phyloP scores from a whole-genome alignment of 2,113 vertebrate species.

The Corythornis cristatus region DNA sequence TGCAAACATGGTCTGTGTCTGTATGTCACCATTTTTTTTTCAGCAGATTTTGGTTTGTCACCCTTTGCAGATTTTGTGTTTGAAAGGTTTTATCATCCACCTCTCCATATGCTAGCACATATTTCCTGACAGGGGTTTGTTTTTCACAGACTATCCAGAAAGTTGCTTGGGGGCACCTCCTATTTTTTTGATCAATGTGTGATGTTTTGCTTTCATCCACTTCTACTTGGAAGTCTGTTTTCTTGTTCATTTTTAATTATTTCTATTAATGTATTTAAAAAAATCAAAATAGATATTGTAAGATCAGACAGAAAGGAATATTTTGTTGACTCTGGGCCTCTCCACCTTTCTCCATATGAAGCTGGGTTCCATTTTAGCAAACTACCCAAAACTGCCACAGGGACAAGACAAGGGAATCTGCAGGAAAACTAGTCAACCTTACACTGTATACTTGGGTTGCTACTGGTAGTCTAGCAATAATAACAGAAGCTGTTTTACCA shows the following conservation, averaged over 20 bases:
- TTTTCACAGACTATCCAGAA: background rate
- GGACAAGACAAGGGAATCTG: background rate
- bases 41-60: background rate
- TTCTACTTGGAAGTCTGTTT: background rate
- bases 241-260: background rate
- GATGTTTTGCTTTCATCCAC: background rate
- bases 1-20: background rate
- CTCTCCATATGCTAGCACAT: background rate
- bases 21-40: background rate
- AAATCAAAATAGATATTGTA: background rate
- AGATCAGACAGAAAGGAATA: background rate
- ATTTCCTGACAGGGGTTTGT: background rate
- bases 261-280: background rate
- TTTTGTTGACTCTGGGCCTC: background rate
- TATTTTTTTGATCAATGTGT: background rate
- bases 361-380: background rate
- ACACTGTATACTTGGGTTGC: background rate
- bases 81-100: constrained; percentile 7
- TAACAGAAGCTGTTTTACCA: background rate
- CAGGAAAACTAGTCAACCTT: background rate
- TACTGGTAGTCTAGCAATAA: background rate
- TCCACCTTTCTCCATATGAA: background rate
- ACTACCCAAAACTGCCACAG: background rate
- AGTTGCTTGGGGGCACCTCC: background rate
- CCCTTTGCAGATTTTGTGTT: background rate